Base-by-base conservation (phyloP, 2,888 invertebrate genomes). In the Disparrhopalites patrizii region DNA sequence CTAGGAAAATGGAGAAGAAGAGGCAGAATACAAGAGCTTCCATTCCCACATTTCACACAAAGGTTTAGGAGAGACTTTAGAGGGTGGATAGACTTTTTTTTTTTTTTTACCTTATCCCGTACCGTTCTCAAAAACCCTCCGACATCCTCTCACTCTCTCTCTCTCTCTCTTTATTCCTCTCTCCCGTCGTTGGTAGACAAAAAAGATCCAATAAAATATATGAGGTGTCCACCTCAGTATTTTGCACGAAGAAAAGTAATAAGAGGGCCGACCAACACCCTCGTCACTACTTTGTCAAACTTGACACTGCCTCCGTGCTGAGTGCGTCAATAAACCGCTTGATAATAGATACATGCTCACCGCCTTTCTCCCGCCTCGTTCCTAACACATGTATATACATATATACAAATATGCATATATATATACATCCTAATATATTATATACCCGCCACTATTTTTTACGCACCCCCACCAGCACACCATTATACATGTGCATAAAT, bases 221-320 rank as follows among this genome's bases (percentile, higher is more conserved):
- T 20, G 60, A 47, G 28, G n/a, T 60, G 60, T 60, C 60, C 60
- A 60, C 60, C 60, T 60, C 30, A 27, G 47, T 57, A 57, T 57
- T 57, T 57, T 57, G 40, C 57, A 57, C 57, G 30, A 60, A 60
- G 60, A 50, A 60, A 60, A 60, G 60, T 60, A 60, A 60, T 60
- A 47, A 60, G 60, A 47, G 47, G 43, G 47, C 40, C 58, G 58
- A 65, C 65, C 50, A 58, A 65, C 58, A 65, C 58, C 65, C 63
- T 63, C 63, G 54, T 65, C 51, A 13, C 65, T 51, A 58, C 57
- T 65, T 65, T 65, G 65, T 65, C 65, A 65, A 58, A 65, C 51
- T 56, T 64, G 56, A 36, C 31, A 56, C 43, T 25, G 56, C 55
- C 47, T 31, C 56, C 65, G 51, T 65, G 58, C 65, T 65, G 58